A percentile compares a stretch with the other conserved stretches of the same genome.
Evolutionary conservation across 2,113 vertebrate genomes (phyloP).

Genomic region (Vulpes lagopus): DNA sequence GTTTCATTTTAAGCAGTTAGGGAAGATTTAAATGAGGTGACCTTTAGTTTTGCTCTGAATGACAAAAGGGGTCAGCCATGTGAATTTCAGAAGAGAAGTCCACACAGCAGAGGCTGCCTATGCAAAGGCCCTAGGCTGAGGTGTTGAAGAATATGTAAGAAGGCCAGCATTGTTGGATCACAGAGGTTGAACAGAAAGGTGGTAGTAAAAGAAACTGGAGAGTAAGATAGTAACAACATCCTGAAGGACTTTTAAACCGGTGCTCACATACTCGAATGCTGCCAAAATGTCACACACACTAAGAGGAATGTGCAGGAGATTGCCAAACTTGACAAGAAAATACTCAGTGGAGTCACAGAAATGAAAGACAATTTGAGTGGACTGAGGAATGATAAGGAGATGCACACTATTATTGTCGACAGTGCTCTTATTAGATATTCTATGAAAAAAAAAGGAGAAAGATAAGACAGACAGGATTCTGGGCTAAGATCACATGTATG

Average conservation of each 20-base stretch:
- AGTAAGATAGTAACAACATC: not conserved
- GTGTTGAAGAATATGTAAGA: not conserved
- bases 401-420: not conserved
- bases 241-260: not conserved
- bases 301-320: not conserved
- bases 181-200: not conserved
- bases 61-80: not conserved
- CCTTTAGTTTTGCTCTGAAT: not conserved
- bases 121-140: not conserved
- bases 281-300: not conserved
- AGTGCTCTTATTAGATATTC: not conserved
- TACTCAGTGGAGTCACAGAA: not conserved
- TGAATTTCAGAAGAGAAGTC: not conserved
- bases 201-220: not conserved
- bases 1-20: conserved; percentile 18
- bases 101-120: not conserved
- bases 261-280: not conserved
- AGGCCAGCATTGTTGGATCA: not conserved
- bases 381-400: not conserved
- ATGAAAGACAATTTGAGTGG: not conserved
- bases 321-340: not conserved
- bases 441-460: conserved; percentile 26
- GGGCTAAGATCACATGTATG: not conserved
- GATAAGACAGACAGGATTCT: not conserved
- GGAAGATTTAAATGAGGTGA: conserved; percentile 15